Conservation (phyloP, 2,797 vertebrate species). For the Emys orbicularis region DNA sequence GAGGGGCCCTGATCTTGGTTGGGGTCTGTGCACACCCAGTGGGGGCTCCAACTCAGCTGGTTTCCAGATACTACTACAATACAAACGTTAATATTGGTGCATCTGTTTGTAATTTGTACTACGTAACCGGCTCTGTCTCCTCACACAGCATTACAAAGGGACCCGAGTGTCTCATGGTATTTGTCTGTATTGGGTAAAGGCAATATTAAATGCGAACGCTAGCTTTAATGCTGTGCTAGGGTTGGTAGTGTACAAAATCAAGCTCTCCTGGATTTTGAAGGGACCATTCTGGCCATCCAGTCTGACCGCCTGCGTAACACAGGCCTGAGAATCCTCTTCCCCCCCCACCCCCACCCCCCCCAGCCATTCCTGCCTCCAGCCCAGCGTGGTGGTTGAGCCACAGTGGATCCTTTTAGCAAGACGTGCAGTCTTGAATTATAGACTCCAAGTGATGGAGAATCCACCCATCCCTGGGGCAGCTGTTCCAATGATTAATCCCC, state of each 20-base stretch:
- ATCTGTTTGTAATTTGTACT: background rate
- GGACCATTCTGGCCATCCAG: background rate
- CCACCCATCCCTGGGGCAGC: background rate
- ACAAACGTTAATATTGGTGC: background rate
- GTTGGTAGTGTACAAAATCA: background rate
- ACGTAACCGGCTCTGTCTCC: background rate
- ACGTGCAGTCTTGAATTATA: background rate
- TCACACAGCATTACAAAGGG: background rate
- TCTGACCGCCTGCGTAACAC: background rate
- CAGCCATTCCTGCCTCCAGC: background rate
- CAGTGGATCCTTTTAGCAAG: background rate
- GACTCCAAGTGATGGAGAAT: background rate
- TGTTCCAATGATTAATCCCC: background rate
- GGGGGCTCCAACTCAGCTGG: background rate
- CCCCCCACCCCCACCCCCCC: too few species aligned
- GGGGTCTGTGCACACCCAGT: background rate
- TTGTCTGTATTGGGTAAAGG: background rate
- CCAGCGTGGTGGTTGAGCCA: background rate
- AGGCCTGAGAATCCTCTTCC: background rate
- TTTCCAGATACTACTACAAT: background rate
- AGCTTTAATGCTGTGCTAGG: background rate
- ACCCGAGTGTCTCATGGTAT: background rate
- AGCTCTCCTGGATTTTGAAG: background rate
- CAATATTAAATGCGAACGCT: background rate
- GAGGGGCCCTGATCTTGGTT: background rate